A percentile compares a stretch with the other conserved stretches of the same genome.
Evolutionary conservation across 2,113 vertebrate genomes (phyloP).

Genomic region (Mustela nigripes): DNA sequence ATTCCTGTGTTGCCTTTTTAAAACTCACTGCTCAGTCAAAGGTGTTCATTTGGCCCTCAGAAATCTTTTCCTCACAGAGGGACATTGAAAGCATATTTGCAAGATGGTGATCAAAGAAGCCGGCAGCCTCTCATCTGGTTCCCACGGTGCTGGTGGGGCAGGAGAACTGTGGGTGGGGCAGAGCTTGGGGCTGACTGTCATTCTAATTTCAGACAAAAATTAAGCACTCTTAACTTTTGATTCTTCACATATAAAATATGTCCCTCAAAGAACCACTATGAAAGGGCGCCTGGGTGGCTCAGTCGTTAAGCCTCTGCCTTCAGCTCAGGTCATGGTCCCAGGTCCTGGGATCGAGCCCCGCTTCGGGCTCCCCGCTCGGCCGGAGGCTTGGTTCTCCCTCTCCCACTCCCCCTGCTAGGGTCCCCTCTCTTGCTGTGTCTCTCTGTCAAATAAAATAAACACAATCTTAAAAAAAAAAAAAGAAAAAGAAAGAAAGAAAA

Average conservation of each 20-base stretch:
- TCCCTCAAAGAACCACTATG: not conserved
- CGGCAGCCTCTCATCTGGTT: not conserved
- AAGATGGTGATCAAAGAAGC: not conserved
- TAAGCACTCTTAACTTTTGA: not conserved
- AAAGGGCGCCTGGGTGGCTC: not conserved
- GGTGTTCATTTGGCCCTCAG: not conserved
- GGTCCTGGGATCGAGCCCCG: too few relatives aligned
- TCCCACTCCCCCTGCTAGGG: too few relatives aligned
- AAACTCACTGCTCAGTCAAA: not conserved
- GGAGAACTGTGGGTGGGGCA: not conserved
- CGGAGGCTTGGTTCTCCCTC: too few relatives aligned
- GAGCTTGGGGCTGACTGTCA: not conserved
- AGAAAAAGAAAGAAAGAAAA: too few relatives aligned
- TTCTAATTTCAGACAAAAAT: not conserved
- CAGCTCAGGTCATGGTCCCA: too few relatives aligned
- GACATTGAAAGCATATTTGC: not conserved
- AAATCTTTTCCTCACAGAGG: not conserved
- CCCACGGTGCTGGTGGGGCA: not conserved
- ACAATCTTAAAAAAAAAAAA: too few relatives aligned
- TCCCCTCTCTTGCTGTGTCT: too few relatives aligned
- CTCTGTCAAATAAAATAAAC: too few relatives aligned
- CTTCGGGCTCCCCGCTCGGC: too few relatives aligned
- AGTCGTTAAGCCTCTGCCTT: too few relatives aligned
- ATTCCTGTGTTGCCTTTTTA: not conserved
- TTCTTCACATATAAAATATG: not conserved